Evolutionary conservation across 2,797 vertebrate species (phyloP).

Genomic region (Arrhamphus sclerolepis): DNA sequence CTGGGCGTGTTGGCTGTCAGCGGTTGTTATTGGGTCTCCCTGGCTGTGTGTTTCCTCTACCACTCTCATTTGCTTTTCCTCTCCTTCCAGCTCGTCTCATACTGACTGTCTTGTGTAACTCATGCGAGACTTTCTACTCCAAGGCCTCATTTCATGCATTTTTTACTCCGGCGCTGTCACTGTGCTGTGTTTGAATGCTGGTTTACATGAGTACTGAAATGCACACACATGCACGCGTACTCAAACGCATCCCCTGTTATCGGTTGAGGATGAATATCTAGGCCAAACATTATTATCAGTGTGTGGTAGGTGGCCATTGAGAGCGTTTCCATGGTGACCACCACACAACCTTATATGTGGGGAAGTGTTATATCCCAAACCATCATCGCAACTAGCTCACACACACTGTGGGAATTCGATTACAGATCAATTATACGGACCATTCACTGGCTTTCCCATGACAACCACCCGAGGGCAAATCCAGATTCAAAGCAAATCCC

Average conservation of each 20-base stretch:
- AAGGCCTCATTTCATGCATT: slow-evolving; percentile 72
- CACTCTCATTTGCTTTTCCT: slow-evolving; percentile 26
- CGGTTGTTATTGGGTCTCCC: slow-evolving; percentile 51
- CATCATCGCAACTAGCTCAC: slow-evolving; percentile 7
- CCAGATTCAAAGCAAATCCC: slow-evolving; percentile 10
- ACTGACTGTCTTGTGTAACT: slow-evolving; percentile 61
- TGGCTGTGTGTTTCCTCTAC: slow-evolving; percentile 44
- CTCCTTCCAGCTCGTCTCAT: slow-evolving; percentile 57
- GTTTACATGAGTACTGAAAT: slow-evolving; percentile 62
- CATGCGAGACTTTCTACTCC: slow-evolving; percentile 68
- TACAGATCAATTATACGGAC: slow-evolving; percentile 65
- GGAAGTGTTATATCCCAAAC: slow-evolving; percentile 47
- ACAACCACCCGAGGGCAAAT: slow-evolving; percentile 55
- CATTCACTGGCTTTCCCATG: slow-evolving; percentile 55
- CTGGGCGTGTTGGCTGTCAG: slow-evolving; percentile 37
- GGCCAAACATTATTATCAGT: slow-evolving; percentile 76
- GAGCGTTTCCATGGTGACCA: slow-evolving; percentile 79
- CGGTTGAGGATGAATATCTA: slow-evolving; percentile 71
- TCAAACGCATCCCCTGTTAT: slow-evolving; percentile 62
- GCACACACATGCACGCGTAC: slow-evolving; percentile 32
- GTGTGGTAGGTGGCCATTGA: slow-evolving; percentile 59
- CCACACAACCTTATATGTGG: slow-evolving; percentile 68
- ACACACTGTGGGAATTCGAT: slow-evolving; percentile 47
- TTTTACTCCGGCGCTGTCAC: slow-evolving; percentile 60
- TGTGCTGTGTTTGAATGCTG: slow-evolving; percentile 60